A percentile compares a stretch with the other conserved stretches of the same genome.
Evolutionary conservation across 2,888 invertebrate genomes (phyloP).

Genomic region (Ashinkailepas kermadecensis): DNA sequence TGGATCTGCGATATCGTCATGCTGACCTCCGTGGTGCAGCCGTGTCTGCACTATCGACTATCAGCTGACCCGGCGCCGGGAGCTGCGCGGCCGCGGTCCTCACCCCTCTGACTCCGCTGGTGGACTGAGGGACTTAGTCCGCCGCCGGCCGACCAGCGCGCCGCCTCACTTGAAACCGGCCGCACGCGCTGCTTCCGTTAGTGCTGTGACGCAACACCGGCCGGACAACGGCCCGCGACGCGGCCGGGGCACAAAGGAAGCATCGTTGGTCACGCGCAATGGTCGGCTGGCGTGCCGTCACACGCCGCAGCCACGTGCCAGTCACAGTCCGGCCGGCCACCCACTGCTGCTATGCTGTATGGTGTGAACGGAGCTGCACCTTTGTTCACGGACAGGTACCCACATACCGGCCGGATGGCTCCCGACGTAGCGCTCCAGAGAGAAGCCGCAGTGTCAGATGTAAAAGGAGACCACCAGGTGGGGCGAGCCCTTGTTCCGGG

Average conservation of each 20-base stretch:
- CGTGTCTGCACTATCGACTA: neutral
- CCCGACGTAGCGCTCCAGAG: no score
- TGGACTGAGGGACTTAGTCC: neutral
- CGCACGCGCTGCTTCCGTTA: neutral
- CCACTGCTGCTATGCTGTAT: neutral
- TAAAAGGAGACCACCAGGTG: no score
- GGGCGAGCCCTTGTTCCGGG: neutral
- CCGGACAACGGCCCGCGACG: neutral
- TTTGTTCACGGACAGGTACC: no score
- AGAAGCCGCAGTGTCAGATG: no score
- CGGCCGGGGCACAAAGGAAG: neutral
- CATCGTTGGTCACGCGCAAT: neutral
- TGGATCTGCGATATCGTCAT: constrained; percentile 15
- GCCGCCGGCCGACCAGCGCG: neutral
- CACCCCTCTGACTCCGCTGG: neutral
- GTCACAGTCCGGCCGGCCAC: neutral
- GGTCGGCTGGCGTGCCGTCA: neutral
- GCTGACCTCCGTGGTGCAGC: neutral
- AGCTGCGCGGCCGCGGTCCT: neutral
- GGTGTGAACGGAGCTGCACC: neutral
- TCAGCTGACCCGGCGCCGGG: neutral
- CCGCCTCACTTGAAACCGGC: neutral
- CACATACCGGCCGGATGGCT: no score
- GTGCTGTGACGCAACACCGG: constrained; percentile 1
- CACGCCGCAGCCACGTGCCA: neutral